Conservation (phyloP, 1,140 invertebrate genomes). For the Drosophila guanche region DNA sequence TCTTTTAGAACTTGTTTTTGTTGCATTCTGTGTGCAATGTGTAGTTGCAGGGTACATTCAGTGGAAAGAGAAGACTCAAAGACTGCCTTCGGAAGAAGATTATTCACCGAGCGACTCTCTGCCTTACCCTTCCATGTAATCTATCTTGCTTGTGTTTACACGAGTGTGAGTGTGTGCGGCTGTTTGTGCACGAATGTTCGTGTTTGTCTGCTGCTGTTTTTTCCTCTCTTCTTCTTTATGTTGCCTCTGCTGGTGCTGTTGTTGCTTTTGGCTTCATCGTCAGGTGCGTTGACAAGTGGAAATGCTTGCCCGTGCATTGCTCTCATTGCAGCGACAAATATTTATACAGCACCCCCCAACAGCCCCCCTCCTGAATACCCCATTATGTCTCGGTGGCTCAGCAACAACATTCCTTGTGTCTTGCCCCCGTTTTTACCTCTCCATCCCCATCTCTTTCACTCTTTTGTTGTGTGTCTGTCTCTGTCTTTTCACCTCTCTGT, state of each 20-base stretch:
- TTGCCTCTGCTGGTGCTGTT: not conserved
- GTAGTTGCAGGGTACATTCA: not conserved
- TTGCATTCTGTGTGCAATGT: slow-evolving; percentile 3
- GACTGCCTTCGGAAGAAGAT: too few relatives aligned
- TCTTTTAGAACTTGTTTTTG: slow-evolving; percentile 51
- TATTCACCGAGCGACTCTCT: too few relatives aligned
- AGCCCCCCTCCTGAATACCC: slow-evolving; percentile 1
- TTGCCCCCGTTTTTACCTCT: slow-evolving; percentile 19
- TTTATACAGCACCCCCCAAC: slow-evolving; percentile 47
- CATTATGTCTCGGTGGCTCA: not conserved
- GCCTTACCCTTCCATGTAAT: too few relatives aligned
- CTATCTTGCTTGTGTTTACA: slow-evolving; percentile 10
- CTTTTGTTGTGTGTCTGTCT: slow-evolving; percentile 4
- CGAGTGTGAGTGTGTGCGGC: not conserved
- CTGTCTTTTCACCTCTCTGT: not conserved
- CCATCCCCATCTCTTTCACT: not conserved
- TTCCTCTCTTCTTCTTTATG: not conserved
- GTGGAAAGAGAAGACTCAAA: too few relatives aligned
- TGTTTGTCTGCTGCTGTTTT: slow-evolving; percentile 18
- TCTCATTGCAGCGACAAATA: slow-evolving; percentile 76
- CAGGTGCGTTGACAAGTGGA: slow-evolving; percentile 74
- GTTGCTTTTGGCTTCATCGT: slow-evolving; percentile 41
- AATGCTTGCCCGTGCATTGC: slow-evolving; percentile 76
- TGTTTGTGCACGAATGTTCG: not conserved
- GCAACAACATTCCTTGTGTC: slow-evolving; percentile 45